Evolutionary conservation across 2,113 vertebrate species (phyloP).

Genomic region (Melanerpes formicivorus): DNA sequence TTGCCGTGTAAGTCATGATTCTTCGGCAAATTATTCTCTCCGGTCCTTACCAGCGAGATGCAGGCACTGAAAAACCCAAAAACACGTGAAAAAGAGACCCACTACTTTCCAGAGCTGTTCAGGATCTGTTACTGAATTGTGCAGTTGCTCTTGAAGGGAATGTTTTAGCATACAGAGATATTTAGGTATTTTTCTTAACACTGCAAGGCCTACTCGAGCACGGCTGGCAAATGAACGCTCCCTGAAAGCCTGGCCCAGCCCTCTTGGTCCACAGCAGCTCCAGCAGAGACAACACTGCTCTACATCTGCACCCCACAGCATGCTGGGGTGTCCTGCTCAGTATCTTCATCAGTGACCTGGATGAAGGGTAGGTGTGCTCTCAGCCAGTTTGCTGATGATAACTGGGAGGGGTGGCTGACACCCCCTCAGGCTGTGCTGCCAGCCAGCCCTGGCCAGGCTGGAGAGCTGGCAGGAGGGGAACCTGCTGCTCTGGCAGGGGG

Average conservation of each 20-base stretch:
- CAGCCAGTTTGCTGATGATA: no score
- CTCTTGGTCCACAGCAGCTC: background rate
- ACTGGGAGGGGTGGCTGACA: no score
- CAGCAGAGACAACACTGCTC: background rate
- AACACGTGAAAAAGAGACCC: background rate
- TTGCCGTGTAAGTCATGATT: constrained; percentile 58
- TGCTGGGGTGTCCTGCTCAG: background rate
- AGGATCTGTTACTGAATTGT: background rate
- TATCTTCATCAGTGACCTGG: no score
- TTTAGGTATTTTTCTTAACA: background rate
- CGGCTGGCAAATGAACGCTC: background rate
- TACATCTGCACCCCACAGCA: rapidly evolving
- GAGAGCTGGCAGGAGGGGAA: no score
- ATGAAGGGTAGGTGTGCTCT: no score
- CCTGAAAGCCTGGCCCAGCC: background rate
- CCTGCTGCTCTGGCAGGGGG: no score
- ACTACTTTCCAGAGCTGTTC: constrained; percentile 1
- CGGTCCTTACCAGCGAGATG: constrained; percentile 36
- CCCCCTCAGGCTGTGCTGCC: no score
- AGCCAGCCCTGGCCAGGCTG: no score
- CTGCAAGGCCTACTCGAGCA: background rate
- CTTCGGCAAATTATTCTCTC: constrained; percentile 51
- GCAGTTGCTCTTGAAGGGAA: background rate
- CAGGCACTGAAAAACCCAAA: background rate
- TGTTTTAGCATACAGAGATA: background rate